Evolutionary conservation across 2,888 invertebrate species (phyloP).

Genomic region (Tenthredo notha): DNA sequence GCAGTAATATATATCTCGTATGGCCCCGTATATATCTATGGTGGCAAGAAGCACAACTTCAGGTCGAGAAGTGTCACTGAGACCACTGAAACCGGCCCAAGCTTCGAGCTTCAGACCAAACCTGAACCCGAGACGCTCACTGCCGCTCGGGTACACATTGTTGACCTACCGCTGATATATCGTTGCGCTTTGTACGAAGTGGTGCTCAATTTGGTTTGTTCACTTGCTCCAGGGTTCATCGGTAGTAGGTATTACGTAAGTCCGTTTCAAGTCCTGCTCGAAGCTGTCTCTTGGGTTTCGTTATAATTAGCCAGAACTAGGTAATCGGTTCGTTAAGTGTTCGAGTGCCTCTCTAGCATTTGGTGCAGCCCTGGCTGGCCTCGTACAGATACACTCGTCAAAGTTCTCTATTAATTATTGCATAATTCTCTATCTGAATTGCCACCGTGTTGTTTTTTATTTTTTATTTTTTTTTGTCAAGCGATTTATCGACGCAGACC

Average conservation of each 20-base stretch:
- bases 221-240: background rate
- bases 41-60: constrained; percentile 73
- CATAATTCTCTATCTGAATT: background rate
- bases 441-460: background rate
- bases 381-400: background rate
- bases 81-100: constrained; percentile 60
- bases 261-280: background rate
- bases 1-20: constrained; percentile 70
- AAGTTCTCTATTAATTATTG: constrained; percentile 14
- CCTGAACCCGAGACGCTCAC: constrained; percentile 63
- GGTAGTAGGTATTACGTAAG: too few species aligned
- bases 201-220: constrained; percentile 49
- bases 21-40: constrained; percentile 61
- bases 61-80: constrained; percentile 72
- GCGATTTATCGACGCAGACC: constrained; percentile 41
- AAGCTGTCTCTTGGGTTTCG: constrained; percentile 1
- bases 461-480: background rate
- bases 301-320: background rate
- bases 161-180: constrained; percentile 75
- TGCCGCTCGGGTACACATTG: constrained; percentile 74
- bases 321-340: background rate
- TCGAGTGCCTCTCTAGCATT: background rate
- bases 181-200: constrained; percentile 61
- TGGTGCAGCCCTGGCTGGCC: background rate
- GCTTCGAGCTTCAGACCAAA: constrained; percentile 68